Evolutionary conservation across 2,113 vertebrate genomes (phyloP).

Genomic region (Ochotona princeps): DNA sequence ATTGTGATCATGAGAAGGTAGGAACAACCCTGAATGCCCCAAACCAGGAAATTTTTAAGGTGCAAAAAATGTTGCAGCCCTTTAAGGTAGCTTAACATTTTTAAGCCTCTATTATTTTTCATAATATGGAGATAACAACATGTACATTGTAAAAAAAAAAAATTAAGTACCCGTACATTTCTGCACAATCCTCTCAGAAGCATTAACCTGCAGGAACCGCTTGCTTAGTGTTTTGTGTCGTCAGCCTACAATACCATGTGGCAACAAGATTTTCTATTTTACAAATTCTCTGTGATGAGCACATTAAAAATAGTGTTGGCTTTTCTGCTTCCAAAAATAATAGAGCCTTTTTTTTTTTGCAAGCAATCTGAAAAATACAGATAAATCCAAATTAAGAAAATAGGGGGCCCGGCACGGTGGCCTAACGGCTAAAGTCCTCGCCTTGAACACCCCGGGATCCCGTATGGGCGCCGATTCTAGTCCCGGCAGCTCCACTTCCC

Average conservation of each 20-base stretch:
- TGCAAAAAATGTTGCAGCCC: background rate
- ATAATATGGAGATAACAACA: constrained; percentile 3
- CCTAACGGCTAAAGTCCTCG: too few relatives aligned
- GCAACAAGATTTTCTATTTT: constrained; percentile 55
- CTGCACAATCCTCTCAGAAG: background rate
- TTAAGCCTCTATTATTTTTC: constrained; percentile 24
- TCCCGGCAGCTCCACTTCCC: too few relatives aligned
- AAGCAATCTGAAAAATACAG: constrained; percentile 59
- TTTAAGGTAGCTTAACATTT: background rate
- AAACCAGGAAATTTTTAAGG: background rate
- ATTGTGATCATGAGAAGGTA: background rate
- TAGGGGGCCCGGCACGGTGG: too few relatives aligned
- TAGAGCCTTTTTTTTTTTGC: background rate
- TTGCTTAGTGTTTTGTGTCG: constrained; percentile 35
- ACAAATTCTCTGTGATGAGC: constrained; percentile 8
- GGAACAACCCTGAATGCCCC: background rate
- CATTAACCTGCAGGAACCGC: constrained; percentile 26
- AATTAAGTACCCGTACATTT: background rate
- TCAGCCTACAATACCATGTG: background rate
- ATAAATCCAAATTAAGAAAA: constrained; percentile 63
- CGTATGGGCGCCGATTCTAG: too few relatives aligned
- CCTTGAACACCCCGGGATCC: too few relatives aligned
- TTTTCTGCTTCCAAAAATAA: constrained; percentile 65
- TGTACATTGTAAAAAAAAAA: background rate
- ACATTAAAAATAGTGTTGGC: constrained; percentile 60